phyloP scores from a whole-genome alignment of 2,797 vertebrate species.

The Danio jaintianensis region DNA sequence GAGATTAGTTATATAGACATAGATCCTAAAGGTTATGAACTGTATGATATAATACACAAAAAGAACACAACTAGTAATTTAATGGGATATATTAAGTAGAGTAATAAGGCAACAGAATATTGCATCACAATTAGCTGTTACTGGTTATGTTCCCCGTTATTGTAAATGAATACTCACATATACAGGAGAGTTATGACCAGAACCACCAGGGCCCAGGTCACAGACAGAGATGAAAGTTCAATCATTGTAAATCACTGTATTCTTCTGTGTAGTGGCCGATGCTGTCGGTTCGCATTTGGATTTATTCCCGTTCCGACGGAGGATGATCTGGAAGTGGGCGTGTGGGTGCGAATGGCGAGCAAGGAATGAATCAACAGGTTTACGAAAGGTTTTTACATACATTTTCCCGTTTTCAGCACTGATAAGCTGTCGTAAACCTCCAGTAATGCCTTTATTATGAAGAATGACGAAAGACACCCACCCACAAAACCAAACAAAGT shows the following conservation, averaged over 20 bases:
- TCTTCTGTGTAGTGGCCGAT: not conserved
- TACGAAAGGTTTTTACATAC: not conserved
- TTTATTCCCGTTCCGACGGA: not conserved
- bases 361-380: not conserved
- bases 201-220: conserved; percentile 74
- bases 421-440: not conserved
- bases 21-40: too few species aligned
- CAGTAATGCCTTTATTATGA: not conserved
- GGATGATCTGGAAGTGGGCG: not conserved
- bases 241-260: conserved; percentile 6
- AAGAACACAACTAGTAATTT: too few species aligned
- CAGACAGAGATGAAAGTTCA: conserved; percentile 42
- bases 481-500: too few species aligned
- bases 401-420: too few species aligned
- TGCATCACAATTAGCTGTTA: too few species aligned
- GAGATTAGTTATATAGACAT: not conserved
- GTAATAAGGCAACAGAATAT: too few species aligned
- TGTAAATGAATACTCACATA: conserved; percentile 64
- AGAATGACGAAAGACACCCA: not conserved
- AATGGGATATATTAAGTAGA: too few species aligned
- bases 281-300: too few species aligned
- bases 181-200: conserved; percentile 64
- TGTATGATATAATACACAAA: too few species aligned
- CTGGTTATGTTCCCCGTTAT: too few species aligned
- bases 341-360: not conserved